Conservation (phyloP, 2,888 invertebrate species). For the Apocheima hispidaria region DNA sequence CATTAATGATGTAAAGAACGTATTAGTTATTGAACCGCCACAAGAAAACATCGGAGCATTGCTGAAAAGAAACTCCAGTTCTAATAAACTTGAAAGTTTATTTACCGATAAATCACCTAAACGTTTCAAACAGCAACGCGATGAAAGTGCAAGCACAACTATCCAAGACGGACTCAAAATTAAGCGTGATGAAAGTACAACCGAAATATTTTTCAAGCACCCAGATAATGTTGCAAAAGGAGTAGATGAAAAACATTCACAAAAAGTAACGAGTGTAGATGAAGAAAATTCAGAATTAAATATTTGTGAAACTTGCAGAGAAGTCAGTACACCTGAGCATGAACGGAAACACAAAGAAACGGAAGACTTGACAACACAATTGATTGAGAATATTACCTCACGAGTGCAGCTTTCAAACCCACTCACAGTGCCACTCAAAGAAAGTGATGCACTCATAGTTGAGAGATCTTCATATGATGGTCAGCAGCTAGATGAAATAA, state of each 20-base stretch:
- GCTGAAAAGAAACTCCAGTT: slow-evolving; percentile 39
- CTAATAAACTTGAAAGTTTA: slow-evolving; percentile 31
- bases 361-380: slow-evolving; percentile 69
- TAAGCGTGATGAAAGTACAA: slow-evolving; percentile 4
- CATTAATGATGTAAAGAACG: slow-evolving; percentile 43
- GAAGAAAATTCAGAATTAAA: slow-evolving; percentile 61
- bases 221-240: not conserved
- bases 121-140: slow-evolving; percentile 11
- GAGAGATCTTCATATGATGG: slow-evolving; percentile 50
- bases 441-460: slow-evolving; percentile 44
- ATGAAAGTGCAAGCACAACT: slow-evolving; percentile 7
- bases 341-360: slow-evolving; percentile 52
- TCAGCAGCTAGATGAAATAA: slow-evolving; percentile 62
- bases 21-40: slow-evolving; percentile 43
- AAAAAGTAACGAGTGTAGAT: slow-evolving; percentile 20
- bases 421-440: slow-evolving; percentile 65
- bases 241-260: slow-evolving; percentile 14
- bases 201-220: slow-evolving; percentile 31
- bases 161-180: slow-evolving; percentile 8
- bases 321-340: slow-evolving; percentile 61
- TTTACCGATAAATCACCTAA: slow-evolving; percentile 12
- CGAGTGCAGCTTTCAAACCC: slow-evolving; percentile 75
- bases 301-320: slow-evolving; percentile 74
- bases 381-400: slow-evolving; percentile 77
- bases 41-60: slow-evolving; percentile 37